These are phyloP conservation scores for Acronicta alni DNA, from an alignment of 2,888 invertebrate species.

Conservation along the genomic window DNA sequence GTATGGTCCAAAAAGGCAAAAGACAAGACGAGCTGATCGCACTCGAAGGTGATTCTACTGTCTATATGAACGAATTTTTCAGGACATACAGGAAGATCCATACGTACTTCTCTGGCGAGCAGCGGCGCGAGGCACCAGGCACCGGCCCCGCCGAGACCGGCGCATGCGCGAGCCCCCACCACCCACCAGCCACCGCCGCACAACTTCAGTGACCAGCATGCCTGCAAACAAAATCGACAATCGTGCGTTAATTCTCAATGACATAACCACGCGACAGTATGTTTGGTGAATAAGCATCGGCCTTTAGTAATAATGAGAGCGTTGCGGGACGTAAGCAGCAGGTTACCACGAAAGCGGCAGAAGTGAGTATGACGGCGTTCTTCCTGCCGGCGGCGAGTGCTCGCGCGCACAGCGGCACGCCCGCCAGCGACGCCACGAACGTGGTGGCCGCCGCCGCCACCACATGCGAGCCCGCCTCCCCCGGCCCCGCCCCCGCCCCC, in stretches of 20 bases:
- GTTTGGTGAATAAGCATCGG: no score
- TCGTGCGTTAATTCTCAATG: no score
- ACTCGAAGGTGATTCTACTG: no score
- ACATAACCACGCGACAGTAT: no score
- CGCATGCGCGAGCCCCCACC: slow-evolving; percentile 70
- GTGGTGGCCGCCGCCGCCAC: slow-evolving; percentile 66
- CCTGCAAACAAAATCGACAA: slow-evolving; percentile 58
- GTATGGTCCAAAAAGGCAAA: no score
- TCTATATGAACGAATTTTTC: no score
- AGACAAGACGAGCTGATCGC: no score
- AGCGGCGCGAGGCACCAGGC: slow-evolving; percentile 76
- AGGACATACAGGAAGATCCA: no score
- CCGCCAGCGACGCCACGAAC: slow-evolving; percentile 66
- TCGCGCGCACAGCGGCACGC: slow-evolving; percentile 73
- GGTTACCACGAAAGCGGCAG: slow-evolving; percentile 70
- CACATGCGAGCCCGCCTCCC: slow-evolving; percentile 38
- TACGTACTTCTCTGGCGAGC: slow-evolving; percentile 70
- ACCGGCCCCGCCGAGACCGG: slow-evolving; percentile 76
- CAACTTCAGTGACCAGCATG: slow-evolving; percentile 78
- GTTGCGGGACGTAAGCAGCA: not conserved
- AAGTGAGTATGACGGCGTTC: slow-evolving; percentile 69
- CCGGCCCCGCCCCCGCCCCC: slow-evolving; percentile 7
- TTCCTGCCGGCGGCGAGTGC: slow-evolving; percentile 69
- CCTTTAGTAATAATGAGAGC: no score
- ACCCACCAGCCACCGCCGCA: slow-evolving; percentile 71